These are phyloP conservation scores for Doryteuthis pealeii DNA, from an alignment of 1,140 invertebrate genomes.

Conservation along the genomic window DNA sequence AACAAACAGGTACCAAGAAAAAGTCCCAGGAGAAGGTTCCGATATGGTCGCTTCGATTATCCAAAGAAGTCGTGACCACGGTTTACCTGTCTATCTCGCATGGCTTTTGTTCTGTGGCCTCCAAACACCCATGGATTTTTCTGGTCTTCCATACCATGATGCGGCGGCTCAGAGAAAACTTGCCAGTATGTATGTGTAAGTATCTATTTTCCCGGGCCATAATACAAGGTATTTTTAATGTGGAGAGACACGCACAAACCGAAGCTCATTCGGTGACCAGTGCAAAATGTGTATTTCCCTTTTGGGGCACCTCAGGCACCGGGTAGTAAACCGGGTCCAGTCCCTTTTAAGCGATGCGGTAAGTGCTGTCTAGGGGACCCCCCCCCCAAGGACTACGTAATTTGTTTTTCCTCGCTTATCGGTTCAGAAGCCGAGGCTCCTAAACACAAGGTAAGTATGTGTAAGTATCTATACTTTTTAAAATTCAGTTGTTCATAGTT, in stretches of 20 bases:
- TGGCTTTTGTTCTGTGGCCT: slow-evolving; percentile 86
- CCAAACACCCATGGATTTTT: slow-evolving; percentile 74
- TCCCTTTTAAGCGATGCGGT: no score
- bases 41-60: slow-evolving; percentile 96
- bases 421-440: no score
- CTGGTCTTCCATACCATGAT: slow-evolving; percentile 80
- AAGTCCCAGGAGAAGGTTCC: background rate
- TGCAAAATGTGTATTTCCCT: no score
- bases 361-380: background rate
- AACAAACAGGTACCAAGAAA: background rate
- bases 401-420: background rate
- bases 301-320: no score
- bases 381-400: no score
- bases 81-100: slow-evolving; percentile 81
- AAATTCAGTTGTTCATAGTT: no score
- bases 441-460: no score
- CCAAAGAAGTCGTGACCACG: slow-evolving; percentile 90
- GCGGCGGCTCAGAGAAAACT: slow-evolving; percentile 68
- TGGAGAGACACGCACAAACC: no score
- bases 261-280: no score
- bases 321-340: no score
- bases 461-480: background rate
- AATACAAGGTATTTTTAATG: background rate
- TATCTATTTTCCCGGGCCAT: slow-evolving; percentile 67
- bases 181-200: slow-evolving; percentile 82